Conservation (phyloP, 2,888 invertebrate genomes). For the Brachypterus glaber region DNA sequence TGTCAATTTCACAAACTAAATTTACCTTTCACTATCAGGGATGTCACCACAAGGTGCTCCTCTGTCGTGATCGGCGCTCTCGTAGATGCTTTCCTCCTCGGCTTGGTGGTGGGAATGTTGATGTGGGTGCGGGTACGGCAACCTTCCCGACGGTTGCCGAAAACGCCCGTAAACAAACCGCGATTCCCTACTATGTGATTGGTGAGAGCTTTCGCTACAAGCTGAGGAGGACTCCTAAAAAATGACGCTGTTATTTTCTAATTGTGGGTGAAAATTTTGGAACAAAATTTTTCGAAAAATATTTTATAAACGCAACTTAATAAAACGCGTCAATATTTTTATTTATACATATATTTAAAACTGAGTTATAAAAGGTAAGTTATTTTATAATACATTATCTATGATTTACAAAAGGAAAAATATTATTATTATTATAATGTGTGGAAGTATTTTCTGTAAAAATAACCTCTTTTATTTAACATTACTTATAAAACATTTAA, state of each 20-base stretch:
- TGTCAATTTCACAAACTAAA: too few species aligned
- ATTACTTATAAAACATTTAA: too few species aligned
- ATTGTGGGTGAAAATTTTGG: not conserved
- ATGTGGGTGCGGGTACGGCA: slow-evolving; percentile 38
- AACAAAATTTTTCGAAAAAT: not conserved
- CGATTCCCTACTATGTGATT: slow-evolving; percentile 61
- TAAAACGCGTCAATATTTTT: too few species aligned
- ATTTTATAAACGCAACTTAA: not conserved
- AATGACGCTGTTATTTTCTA: not conserved
- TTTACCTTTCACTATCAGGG: slow-evolving; percentile 82
- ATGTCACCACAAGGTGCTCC: slow-evolving; percentile 63
- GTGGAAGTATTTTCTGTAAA: too few species aligned
- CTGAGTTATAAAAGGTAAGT: too few species aligned
- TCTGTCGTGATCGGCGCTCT: slow-evolving; percentile 70
- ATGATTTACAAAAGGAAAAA: too few species aligned
- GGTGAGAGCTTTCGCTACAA: slow-evolving; percentile 66
- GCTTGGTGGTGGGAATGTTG: slow-evolving; percentile 44
- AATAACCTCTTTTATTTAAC: too few species aligned
- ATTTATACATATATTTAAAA: too few species aligned
- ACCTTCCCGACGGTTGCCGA: slow-evolving; percentile 40
- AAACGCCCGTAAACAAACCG: slow-evolving; percentile 62
- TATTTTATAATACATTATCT: too few species aligned
- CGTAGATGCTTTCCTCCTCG: slow-evolving; percentile 81
- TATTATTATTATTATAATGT: too few species aligned
- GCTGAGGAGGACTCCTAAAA: slow-evolving; percentile 54